Percentiles rank a stretch among this genome's conserved stretches.
These are phyloP conservation scores for Neuroscelio doddi DNA, from an alignment of 2,888 invertebrate genomes.

Conservation along the genomic window DNA sequence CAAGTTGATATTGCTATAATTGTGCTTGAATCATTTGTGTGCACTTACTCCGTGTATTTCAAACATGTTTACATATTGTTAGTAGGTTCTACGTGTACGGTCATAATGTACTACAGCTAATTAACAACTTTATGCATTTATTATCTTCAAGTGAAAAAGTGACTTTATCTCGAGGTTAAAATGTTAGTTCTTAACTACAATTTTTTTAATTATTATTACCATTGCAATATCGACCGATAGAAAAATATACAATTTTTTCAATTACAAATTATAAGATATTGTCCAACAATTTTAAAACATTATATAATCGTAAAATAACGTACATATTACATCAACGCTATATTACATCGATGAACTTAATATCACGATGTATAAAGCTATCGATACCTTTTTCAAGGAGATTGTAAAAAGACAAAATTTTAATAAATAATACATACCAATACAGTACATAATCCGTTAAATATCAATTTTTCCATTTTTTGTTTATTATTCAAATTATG, in stretches of 20 bases:
- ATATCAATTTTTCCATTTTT: too few species aligned
- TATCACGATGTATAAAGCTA: conserved; percentile 31
- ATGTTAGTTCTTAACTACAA: too few species aligned
- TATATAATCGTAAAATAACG: not conserved
- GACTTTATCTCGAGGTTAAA: too few species aligned
- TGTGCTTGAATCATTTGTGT: not conserved
- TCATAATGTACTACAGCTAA: conserved; percentile 9
- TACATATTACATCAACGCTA: conserved; percentile 23
- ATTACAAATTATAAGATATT: too few species aligned
- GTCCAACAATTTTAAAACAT: too few species aligned
- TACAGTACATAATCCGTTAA: too few species aligned
- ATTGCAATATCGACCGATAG: too few species aligned
- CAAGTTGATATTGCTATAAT: not conserved
- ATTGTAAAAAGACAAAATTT: conserved; percentile 30
- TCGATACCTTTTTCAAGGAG: conserved; percentile 30
- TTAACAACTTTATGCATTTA: conserved; percentile 1
- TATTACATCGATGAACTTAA: conserved; percentile 30
- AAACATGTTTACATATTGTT: conserved; percentile 6
- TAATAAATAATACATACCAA: conserved; percentile 32
- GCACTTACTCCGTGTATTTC: not conserved
- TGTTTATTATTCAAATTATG: too few species aligned
- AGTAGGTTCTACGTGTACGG: not conserved
- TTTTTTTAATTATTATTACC: too few species aligned
- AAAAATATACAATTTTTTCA: too few species aligned
- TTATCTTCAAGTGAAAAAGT: too few species aligned